Base-by-base conservation (phyloP, 2,797 vertebrate species). In the Lemur catta region DNA sequence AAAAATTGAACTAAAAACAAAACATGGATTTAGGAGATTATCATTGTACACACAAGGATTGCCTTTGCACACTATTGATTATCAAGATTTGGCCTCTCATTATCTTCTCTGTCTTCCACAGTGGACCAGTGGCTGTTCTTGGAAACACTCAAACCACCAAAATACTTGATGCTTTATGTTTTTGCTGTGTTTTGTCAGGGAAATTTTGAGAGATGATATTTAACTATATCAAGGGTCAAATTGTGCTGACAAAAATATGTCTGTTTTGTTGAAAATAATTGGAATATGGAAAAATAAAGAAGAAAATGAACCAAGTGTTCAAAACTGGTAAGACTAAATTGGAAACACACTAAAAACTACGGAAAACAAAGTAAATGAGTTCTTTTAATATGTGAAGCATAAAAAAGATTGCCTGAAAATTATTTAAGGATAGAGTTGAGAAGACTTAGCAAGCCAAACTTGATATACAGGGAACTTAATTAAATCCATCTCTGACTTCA, bases 141-240 rank as follows among this genome's bases (percentile, higher is more conserved):
- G 43, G 4, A 96, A 96, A 95, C 0, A 11, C 0, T 2, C 35
- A 33, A 50, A 15, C 35, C 43, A 82, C 13, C 30, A 59, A 96
- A 97, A 95, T 78, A 61, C 18, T 48, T 38, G 81, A 50, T 33
- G 41, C 18, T 96, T 92, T 61, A 65, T 74, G 13, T 87, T 79
- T 94, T 65, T 46, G 11, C 33, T 72, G 38, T 67, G 59, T 89
- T 92, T 61, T 52, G 75, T 92, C 55, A 17, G 59, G 84, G 71
- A 33, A 48, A 9, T 52, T 93, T 96, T 93, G 50, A 97, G 84
- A 97, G 87, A 84, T 95, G 33, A 93, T 93, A 98, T 97, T 98
- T 98, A 93, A 95, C 87, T 79, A 17, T 14, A 2, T 69, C 93
- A 97, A 97, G 87, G 95, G 89, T 98, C 97, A 97, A 78, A 84